A percentile compares a stretch with the other conserved stretches of the same genome.
Evolutionary conservation across 2,888 invertebrate species (phyloP).

Genomic region (Macrophya annulata): DNA sequence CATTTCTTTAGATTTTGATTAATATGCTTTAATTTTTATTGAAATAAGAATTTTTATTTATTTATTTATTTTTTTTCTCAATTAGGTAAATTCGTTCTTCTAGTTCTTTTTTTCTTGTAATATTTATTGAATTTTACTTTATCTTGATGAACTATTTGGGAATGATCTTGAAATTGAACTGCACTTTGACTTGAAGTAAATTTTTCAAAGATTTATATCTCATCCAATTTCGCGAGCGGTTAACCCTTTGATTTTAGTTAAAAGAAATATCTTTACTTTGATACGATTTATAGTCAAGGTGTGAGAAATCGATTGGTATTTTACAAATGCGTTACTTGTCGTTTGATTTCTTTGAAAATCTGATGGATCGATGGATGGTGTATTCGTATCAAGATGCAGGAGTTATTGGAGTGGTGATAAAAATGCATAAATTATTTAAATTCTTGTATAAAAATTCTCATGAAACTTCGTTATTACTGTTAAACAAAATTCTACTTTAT

Average conservation of each 20-base stretch:
- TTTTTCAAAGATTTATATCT: background rate
- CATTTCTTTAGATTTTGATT: background rate
- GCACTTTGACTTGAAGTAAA: background rate
- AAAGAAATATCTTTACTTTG: background rate
- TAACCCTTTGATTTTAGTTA: background rate
- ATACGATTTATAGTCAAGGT: background rate
- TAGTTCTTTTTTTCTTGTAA: background rate
- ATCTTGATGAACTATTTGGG: no score
- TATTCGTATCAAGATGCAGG: background rate
- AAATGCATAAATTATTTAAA: background rate
- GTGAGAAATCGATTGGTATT: background rate
- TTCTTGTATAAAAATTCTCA: background rate
- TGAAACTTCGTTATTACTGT: no score
- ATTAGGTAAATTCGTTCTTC: background rate
- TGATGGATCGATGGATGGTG: background rate
- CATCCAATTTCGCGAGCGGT: background rate
- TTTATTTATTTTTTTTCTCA: background rate
- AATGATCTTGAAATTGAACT: no score
- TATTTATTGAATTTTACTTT: background rate
- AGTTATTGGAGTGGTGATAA: background rate
- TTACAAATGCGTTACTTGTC: background rate
- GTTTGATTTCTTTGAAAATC: background rate
- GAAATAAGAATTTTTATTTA: no score
- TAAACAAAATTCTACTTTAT: background rate
- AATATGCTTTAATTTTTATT: background rate